These are phyloP conservation scores for Aythya fuligula DNA, from an alignment of 2,797 vertebrate species.

Conservation along the genomic window DNA sequence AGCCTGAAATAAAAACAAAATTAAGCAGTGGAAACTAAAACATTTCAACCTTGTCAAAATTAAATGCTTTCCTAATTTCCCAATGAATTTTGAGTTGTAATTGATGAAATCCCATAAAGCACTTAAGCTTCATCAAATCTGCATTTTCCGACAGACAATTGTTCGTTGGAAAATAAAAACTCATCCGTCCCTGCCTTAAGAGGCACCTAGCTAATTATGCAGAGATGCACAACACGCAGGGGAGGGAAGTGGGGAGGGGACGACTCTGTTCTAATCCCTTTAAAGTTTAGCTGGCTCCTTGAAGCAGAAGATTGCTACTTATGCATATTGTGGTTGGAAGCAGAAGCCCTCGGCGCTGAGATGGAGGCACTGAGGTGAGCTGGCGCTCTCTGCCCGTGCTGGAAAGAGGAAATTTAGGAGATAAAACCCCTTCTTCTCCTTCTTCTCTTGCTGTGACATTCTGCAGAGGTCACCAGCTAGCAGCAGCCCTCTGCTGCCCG, in stretches of 20 bases:
- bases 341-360: background rate
- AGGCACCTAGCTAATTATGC: constrained; percentile 44
- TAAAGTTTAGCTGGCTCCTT: background rate
- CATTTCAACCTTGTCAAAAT: constrained; percentile 62
- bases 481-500: background rate
- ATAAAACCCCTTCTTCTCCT: background rate
- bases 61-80: constrained; percentile 61
- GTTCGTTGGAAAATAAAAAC: constrained; percentile 55
- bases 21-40: constrained; percentile 41
- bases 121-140: constrained; percentile 63
- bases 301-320: constrained; percentile 31
- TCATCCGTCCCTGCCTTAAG: background rate
- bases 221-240: background rate
- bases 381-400: background rate
- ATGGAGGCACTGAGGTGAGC: background rate
- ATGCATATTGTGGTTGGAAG: background rate
- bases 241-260: constrained; percentile 1
- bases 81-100: constrained; percentile 50
- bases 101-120: constrained; percentile 55
- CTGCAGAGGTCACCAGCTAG: background rate
- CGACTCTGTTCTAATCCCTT: background rate
- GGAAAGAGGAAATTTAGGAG: background rate
- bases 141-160: constrained; percentile 44
- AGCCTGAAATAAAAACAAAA: constrained; percentile 54
- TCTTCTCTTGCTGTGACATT: rapidly evolving